phyloP scores from a whole-genome alignment of 1,140 invertebrate genomes.

The Ptiloglossa arizonensis region DNA sequence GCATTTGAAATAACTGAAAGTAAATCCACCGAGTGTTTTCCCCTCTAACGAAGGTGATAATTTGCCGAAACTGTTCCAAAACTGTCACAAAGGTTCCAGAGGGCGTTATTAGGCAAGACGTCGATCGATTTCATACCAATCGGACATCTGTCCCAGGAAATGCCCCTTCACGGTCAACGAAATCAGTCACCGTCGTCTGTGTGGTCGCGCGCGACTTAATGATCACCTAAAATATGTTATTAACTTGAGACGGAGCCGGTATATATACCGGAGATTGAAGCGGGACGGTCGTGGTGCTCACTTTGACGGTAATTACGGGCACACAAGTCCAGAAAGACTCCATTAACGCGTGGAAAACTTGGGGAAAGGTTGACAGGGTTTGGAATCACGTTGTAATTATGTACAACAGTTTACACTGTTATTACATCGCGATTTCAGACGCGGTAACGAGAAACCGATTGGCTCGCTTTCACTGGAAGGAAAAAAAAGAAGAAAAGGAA shows the following conservation, averaged over 20 bases:
- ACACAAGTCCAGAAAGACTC: not conserved
- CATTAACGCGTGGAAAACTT: not conserved
- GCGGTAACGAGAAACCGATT: not conserved
- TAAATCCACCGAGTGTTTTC: too few species aligned
- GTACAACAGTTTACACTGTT: not conserved
- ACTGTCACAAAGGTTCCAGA: not conserved
- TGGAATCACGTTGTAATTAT: conserved; percentile 11
- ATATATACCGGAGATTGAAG: conserved; percentile 30
- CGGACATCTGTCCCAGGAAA: conserved; percentile 27
- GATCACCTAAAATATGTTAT: conserved; percentile 69
- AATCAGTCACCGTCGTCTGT: conserved; percentile 20
- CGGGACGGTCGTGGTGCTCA: conserved; percentile 15
- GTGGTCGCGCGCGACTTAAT: conserved; percentile 58
- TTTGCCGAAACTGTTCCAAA: conserved; percentile 48
- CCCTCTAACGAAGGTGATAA: too few species aligned
- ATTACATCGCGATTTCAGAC: not conserved
- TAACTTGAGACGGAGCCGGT: conserved; percentile 30
- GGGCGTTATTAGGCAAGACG: conserved; percentile 66
- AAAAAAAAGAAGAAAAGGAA: too few species aligned
- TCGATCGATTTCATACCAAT: conserved; percentile 68
- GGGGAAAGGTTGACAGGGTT: not conserved
- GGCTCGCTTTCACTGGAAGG: too few species aligned
- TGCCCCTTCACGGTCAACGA: not conserved
- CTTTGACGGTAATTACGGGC: conserved; percentile 44
- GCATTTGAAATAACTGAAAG: too few species aligned